Evolutionary conservation across 2,113 vertebrate species (phyloP), one percentile per base, ranked within the genome.

Genomic region (Lamprologus ornatipinnis): DNA sequence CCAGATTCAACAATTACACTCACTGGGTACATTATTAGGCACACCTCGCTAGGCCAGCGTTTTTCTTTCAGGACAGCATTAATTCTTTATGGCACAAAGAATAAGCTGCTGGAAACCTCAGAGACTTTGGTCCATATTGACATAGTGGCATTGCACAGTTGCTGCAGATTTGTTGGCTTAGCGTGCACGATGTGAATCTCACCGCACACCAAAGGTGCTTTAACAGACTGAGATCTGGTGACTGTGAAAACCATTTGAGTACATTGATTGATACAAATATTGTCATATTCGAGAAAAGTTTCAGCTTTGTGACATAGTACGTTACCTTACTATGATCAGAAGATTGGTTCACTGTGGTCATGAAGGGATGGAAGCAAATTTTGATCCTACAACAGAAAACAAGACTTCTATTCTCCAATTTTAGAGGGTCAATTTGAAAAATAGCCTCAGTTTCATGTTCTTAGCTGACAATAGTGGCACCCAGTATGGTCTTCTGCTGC

Each of bases 191-290:
- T 65, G 17, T 65, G 10, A 65, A 65, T 65, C 60, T 35, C 31
- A n/a, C 10, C 4, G 0, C 28, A 33, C 31, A 37, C 60, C 60
- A 35, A 65, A 65, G 31, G 31, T 65, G 60, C 60, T 65, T 35
- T 65, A 35, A 65, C 60, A 65, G 10, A 65, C 60, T 37, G 60
- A 35, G 17, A n/a, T 65, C 60, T 37, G 60, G 33, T 37, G 17
- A n/a, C 10, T 65, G 60, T 65, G 60, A 37, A 65, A 65, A 37
- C 60, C 60, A 37, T 65, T 65, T 65, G 33, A 65, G 60, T 65
- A 37, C 60, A 37, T n/a, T 0, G 60, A 35, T 65, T 35, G 60
- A 35, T 65, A n/a, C 10, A 65, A 35, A 12, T 12, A 7, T 65
- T 7, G 60, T 7, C 31, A 65, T 65, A n/a, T 65, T 65, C 1